These are phyloP conservation scores for Thamnophis sirtalis DNA, from an alignment of 2,113 vertebrate species.

Conservation along the genomic window DNA sequence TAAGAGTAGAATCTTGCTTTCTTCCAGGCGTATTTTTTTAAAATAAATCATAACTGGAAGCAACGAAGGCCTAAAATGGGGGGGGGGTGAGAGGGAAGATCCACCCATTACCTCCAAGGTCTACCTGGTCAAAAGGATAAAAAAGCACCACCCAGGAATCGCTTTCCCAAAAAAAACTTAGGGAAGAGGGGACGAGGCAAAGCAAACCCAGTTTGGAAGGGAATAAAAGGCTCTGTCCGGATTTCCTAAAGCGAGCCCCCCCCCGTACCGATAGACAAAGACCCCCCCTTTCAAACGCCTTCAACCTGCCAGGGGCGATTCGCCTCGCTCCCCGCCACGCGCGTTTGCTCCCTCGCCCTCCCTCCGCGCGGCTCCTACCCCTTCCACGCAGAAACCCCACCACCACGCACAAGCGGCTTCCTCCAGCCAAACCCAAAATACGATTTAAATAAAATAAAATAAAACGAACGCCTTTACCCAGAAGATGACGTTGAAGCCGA, in stretches of 20 bases:
- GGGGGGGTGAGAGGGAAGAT: neutral
- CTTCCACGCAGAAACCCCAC: neutral
- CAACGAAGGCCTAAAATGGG: neutral
- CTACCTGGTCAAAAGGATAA: neutral
- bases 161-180: neutral
- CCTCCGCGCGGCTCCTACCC: neutral
- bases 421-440: neutral
- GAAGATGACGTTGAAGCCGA: constrained; percentile 98
- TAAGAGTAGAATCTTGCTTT: neutral
- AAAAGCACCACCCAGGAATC: neutral
- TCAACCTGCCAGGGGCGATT: neutral
- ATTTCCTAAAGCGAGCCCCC: neutral
- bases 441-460: too few species aligned
- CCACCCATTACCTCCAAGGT: neutral
- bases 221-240: neutral
- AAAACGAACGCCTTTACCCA: constrained; percentile 79
- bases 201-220: neutral
- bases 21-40: neutral
- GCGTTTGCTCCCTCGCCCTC: neutral
- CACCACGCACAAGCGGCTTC: neutral
- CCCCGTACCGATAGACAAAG: neutral
- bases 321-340: neutral
- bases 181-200: neutral
- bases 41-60: constrained; percentile 28
- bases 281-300: neutral